Evolutionary conservation across 2,888 invertebrate species (phyloP), one percentile per base, ranked within the genome.

Genomic region (Drosophila engyochracea): DNA sequence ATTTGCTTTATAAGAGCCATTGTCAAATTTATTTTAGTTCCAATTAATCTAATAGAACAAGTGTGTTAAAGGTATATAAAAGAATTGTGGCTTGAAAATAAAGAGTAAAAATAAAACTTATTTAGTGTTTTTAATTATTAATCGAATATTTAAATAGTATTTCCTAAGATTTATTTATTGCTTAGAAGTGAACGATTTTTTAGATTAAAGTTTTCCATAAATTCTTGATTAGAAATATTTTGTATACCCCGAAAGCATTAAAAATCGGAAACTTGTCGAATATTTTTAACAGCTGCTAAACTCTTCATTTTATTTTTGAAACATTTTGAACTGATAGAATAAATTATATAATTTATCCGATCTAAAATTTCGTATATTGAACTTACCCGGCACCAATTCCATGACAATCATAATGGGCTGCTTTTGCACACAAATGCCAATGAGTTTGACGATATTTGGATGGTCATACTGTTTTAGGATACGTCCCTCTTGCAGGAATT

Each of bases 381-480:
- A 83, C 97, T 60, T 58, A 92, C 93, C 93, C 49, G 93, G 96
- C 54, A 99, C 99, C 74, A 98, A 95, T 94, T 99, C 99, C 99
- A 99, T 99, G 39, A 99, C 98, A 90, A 99, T 99, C 98, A 99
- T 99, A 69, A 99, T 98, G 0, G 99, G 99, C 90, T 99, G 98
- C 91, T 98, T 98, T 93, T 99, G 99, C 76, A 99, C 99, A 87
- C 99, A 99, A 86, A 99, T 99, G 35, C 99, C 99, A 85, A 99
- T 98, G 47, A 99, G 95, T 91, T 97, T 96, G 44, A 99, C 99
- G 79, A 99, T 98, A 94, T 99, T 99, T 0, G 98, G 98, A 94
- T 99, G 99, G 93, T 98, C 97, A 93, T 99, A 99, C 93, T 98
- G 98, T 93, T 99, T 98, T 19, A 99, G 94, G 82, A 99, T 99